Evolutionary conservation across 1,140 invertebrate genomes (phyloP).

Genomic region (Bombyx mori): DNA sequence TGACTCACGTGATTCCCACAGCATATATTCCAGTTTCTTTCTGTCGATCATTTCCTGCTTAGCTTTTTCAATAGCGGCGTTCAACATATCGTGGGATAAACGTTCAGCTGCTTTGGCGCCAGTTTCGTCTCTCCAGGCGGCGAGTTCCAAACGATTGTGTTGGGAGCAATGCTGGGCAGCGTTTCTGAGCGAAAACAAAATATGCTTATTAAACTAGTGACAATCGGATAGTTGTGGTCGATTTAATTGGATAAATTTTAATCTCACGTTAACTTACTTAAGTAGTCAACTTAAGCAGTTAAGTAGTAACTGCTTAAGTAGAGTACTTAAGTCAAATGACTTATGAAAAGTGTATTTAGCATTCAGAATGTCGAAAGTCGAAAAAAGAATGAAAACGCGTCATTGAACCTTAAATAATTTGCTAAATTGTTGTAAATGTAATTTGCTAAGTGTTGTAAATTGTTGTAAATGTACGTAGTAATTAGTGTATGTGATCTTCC

Average conservation of each 20-base stretch:
- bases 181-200: conserved; percentile 73
- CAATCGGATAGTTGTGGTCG: too few species aligned
- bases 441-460: too few species aligned
- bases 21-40: conserved; percentile 82
- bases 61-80: conserved; percentile 81
- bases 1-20: conserved; percentile 77
- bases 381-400: too few species aligned
- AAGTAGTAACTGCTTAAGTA: too few species aligned
- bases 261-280: too few species aligned
- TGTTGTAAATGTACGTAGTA: neutral
- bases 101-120: conserved; percentile 55
- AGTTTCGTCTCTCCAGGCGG: conserved; percentile 74
- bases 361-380: too few species aligned
- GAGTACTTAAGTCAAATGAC: too few species aligned
- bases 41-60: conserved; percentile 80
- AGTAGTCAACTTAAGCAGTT: too few species aligned
- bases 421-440: too few species aligned
- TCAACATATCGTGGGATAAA: conserved; percentile 70
- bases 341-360: too few species aligned
- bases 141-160: conserved; percentile 75
- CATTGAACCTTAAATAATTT: too few species aligned
- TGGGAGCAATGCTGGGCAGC: conserved; percentile 84
- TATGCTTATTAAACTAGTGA: neutral
- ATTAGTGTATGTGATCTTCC: neutral
- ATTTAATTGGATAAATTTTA: too few species aligned